Conservation (phyloP, 2,113 vertebrate genomes). For the Platichthys flesus region DNA sequence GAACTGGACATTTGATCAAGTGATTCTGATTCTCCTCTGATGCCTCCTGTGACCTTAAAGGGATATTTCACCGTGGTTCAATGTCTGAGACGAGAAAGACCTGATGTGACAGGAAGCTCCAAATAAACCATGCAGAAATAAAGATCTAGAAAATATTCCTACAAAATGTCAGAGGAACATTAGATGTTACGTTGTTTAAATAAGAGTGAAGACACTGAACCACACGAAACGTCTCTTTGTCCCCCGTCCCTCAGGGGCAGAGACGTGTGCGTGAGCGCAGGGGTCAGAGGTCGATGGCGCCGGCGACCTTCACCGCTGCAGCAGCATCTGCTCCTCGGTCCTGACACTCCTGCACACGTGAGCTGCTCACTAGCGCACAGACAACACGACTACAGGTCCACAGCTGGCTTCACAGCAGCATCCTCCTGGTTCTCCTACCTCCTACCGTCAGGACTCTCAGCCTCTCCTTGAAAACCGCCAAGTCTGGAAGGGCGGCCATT, state of each 20-base stretch:
- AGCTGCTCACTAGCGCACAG: background rate
- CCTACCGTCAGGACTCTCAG: slow-evolving; percentile 95
- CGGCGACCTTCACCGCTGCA: too few species aligned
- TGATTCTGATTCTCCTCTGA: background rate
- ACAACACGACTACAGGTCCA: background rate
- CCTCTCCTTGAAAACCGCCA: slow-evolving; percentile 93
- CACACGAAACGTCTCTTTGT: slow-evolving; percentile 2
- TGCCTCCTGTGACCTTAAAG: slow-evolving; percentile 14
- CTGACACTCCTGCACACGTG: background rate
- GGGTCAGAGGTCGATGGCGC: background rate
- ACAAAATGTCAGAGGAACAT: too few species aligned
- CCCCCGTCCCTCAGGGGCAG: too few species aligned
- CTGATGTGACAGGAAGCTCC: background rate
- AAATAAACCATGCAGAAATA: background rate
- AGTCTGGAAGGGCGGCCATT: slow-evolving; percentile 84
- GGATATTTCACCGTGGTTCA: slow-evolving; percentile 24
- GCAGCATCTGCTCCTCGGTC: background rate
- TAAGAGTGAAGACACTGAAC: slow-evolving; percentile 17
- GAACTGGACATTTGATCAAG: too few species aligned
- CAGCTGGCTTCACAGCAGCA: slow-evolving; percentile 39
- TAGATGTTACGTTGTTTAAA: background rate
- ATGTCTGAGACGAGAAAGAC: background rate
- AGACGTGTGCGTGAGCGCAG: slow-evolving; percentile 1
- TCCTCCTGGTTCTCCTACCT: slow-evolving; percentile 87
- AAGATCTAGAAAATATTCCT: too few species aligned